phyloP scores from a whole-genome alignment of 2,888 invertebrate species.

The Xestia rhomboidea region DNA sequence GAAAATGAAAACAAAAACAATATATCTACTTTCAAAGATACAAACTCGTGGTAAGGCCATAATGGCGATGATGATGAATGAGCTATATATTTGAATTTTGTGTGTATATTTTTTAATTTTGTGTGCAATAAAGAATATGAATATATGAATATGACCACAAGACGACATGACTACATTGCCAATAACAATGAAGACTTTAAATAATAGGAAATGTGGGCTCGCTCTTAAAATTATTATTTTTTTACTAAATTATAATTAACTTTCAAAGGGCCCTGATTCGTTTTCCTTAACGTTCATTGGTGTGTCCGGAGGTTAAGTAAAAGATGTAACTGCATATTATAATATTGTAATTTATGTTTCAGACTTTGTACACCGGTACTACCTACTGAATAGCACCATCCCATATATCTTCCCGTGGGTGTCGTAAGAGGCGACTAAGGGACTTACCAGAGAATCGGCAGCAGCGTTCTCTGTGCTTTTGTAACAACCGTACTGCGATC shows the following conservation, averaged over 20 bases:
- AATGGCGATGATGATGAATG: too few relatives aligned
- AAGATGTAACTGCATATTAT: neutral
- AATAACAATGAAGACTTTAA: constrained; percentile 65
- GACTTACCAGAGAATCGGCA: too few relatives aligned
- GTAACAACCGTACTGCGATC: too few relatives aligned
- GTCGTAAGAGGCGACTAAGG: too few relatives aligned
- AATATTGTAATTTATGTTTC: neutral
- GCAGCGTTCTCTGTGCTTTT: too few relatives aligned
- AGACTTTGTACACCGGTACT: too few relatives aligned
- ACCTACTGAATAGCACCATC: too few relatives aligned
- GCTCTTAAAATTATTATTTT: constrained; percentile 63
- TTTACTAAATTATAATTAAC: constrained; percentile 71
- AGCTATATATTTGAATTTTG: too few relatives aligned
- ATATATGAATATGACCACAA: too few relatives aligned
- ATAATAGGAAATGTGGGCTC: constrained; percentile 62
- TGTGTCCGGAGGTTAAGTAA: neutral
- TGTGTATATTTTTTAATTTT: too few relatives aligned
- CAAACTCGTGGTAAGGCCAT: constrained; percentile 54
- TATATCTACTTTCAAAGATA: neutral
- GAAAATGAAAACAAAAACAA: neutral
- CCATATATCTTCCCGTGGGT: too few relatives aligned
- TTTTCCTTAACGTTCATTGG: constrained; percentile 46
- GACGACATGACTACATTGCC: constrained; percentile 47
- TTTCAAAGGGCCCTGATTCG: constrained; percentile 59
- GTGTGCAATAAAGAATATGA: too few relatives aligned